phyloP scores from a whole-genome alignment of 2,888 invertebrate genomes.

The Drosophila pullipes region DNA sequence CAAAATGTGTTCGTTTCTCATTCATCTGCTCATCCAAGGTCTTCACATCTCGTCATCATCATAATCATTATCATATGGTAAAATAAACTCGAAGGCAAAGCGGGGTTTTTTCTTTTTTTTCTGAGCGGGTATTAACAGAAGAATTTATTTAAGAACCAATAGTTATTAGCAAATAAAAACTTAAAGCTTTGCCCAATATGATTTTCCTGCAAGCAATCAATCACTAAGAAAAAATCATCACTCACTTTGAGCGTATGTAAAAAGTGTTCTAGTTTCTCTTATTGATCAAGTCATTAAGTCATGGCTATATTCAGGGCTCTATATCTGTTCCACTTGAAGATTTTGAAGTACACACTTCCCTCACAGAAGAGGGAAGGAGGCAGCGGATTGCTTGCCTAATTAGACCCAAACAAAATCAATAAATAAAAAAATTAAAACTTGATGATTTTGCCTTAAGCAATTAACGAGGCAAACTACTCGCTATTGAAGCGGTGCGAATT shows the following conservation, averaged over 20 bases:
- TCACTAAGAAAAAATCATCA: conserved; percentile 1
- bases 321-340: conserved; percentile 8
- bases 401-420: conserved; percentile 44
- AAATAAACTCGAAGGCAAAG: conserved; percentile 35
- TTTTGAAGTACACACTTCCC: background rate
- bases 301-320: conserved; percentile 17
- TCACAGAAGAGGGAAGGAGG: background rate
- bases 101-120: conserved; percentile 3
- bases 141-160: conserved; percentile 4
- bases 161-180: background rate
- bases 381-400: conserved; percentile 18
- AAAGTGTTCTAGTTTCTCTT: conserved; percentile 47
- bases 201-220: conserved; percentile 5
- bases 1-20: conserved; percentile 24
- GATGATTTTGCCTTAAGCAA: conserved; percentile 30
- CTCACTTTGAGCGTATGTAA: background rate
- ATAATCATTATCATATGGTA: conserved; percentile 30
- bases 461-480: conserved; percentile 21
- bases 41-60: conserved; percentile 14
- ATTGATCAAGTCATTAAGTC: conserved; percentile 9
- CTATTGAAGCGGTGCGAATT: conserved; percentile 4
- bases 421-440: conserved; percentile 31
- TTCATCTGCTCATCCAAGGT: conserved; percentile 39
- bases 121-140: conserved; percentile 12
- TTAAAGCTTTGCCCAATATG: background rate